These are phyloP conservation scores for Melanaphis sacchari DNA, from an alignment of 1,140 invertebrate genomes.

Conservation along the genomic window DNA sequence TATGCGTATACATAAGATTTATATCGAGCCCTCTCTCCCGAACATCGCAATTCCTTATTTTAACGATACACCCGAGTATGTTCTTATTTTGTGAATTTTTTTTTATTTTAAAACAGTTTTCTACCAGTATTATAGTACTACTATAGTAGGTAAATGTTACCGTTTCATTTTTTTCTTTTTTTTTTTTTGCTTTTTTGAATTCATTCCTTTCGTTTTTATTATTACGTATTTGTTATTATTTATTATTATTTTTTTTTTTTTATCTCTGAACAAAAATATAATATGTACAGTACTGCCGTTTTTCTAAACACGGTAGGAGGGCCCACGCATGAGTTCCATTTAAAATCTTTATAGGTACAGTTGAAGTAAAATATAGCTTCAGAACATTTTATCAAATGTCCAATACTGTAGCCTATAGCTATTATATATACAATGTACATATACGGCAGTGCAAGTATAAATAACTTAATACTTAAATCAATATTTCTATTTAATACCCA, in stretches of 20 bases:
- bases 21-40: background rate
- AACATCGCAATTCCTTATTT: background rate
- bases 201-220: constrained; percentile 18
- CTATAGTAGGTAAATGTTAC: background rate
- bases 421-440: background rate
- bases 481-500: background rate
- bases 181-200: background rate
- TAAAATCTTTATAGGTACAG: background rate
- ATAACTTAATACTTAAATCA: background rate
- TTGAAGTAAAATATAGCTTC: background rate
- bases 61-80: background rate
- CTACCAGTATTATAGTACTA: background rate
- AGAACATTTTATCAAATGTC: constrained; percentile 26
- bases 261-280: background rate
- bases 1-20: background rate
- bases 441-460: background rate
- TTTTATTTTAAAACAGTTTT: background rate
- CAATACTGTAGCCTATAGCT: background rate
- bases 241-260: background rate
- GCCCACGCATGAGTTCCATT: background rate
- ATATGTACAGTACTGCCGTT: background rate
- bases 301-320: constrained; percentile 27
- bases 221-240: background rate
- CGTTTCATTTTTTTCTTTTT: constrained; percentile 6
- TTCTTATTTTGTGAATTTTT: background rate